Percentiles rank a stretch among this genome's conserved stretches.
phyloP scores from a whole-genome alignment of 2,888 invertebrate genomes.

The Plagodis pulveraria region DNA sequence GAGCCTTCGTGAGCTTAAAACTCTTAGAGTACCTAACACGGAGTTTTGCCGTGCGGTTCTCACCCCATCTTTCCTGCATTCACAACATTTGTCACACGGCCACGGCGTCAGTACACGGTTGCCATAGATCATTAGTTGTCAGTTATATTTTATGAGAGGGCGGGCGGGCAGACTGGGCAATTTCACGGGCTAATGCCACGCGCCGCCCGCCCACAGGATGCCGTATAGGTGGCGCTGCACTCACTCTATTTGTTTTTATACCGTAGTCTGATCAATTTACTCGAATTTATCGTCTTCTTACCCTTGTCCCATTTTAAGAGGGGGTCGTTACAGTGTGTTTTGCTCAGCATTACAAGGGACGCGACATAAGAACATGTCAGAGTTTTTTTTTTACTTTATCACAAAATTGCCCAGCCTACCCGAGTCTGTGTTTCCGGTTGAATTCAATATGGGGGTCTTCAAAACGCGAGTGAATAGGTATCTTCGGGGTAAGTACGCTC shows the following conservation, averaged over 20 bases:
- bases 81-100: constrained; percentile 14
- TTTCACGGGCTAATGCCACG: constrained; percentile 41
- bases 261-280: constrained; percentile 18
- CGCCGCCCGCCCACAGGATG: constrained; percentile 11
- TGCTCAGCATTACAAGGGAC: too few relatives aligned
- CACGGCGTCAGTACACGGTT: constrained; percentile 15
- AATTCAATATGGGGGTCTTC: too few relatives aligned
- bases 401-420: too few relatives aligned
- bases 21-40: neutral
- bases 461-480: too few relatives aligned
- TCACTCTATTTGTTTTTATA: constrained; percentile 34
- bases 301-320: constrained; percentile 9
- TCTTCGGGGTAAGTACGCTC: too few relatives aligned
- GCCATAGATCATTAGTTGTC: constrained; percentile 49
- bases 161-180: constrained; percentile 37
- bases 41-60: too few relatives aligned
- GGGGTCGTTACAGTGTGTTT: neutral
- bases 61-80: neutral
- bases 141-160: constrained; percentile 46
- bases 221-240: constrained; percentile 3
- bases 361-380: too few relatives aligned
- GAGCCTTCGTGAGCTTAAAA: neutral
- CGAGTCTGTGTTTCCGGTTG: too few relatives aligned
- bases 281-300: constrained; percentile 18
- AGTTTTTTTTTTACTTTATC: too few relatives aligned